Evolutionary conservation across 2,888 invertebrate genomes (phyloP), one percentile per base, ranked within the genome.

Genomic region (Leptopilina syphax): DNA sequence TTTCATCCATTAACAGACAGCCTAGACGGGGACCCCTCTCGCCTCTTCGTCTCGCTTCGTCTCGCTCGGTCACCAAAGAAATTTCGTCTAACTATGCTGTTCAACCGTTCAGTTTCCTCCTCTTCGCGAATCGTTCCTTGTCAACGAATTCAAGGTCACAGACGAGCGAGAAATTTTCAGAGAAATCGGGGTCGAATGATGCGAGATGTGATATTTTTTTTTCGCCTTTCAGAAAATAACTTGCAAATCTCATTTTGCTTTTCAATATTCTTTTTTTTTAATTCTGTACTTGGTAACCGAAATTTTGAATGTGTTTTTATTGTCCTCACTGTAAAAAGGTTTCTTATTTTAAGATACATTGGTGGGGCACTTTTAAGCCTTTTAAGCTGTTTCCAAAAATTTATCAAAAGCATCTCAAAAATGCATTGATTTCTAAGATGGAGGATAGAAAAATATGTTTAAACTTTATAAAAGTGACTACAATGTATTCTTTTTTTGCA

Each of bases 1-100:
- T 83, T 85, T 83, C 84, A 76, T 86, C 86, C 84, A 85, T 87
- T 86, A 86, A 84, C 81, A 82, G 82, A 83, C 84, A 80, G 80
- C 78, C 82, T 80, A 82, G 80, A 77, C 80, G 80, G 79, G 80
- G 79, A 76, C 68, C 70, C 60, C 60, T 3, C n/a, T 0, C 60
- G 76, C 73, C 70, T n/a, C 60, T 6, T 18, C 60, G n/a, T 24
- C 63, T 63, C 63, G 18, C 63, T 18, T 63, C 63, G 63, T 63
- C 63, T 63, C 63, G 63, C 63, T 63, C 63, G 82, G 82, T 84
- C 83, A 83, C 82, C 80, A 82, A 82, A 81, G 82, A 84, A 84
- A 84, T 85, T 84, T 82, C 83, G 81, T 83, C 83, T 84, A 70
- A 63, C 68, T 80, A 81, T 77, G 47, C 77, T 34, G 47, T 27